Evolutionary conservation across 2,797 vertebrate genomes (phyloP).

Genomic region (Girardinus metallicus): DNA sequence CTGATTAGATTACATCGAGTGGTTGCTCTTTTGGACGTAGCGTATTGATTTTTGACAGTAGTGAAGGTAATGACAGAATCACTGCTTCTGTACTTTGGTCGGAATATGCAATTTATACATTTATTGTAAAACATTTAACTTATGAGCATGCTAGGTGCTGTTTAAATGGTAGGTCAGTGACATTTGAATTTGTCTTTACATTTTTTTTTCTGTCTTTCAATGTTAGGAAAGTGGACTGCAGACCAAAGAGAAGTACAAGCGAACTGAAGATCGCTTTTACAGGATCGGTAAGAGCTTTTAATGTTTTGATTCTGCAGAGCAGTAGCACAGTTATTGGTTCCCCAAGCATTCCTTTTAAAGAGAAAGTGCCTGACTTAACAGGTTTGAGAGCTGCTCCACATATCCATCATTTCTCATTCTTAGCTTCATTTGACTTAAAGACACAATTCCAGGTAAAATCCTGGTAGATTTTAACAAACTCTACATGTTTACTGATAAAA

Average conservation of each 20-base stretch:
- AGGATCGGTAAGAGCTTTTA: slow-evolving; percentile 86
- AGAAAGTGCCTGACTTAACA: not conserved
- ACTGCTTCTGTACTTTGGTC: slow-evolving; percentile 33
- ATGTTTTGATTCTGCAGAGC: not conserved
- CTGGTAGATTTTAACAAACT: not conserved
- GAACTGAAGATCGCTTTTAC: slow-evolving; percentile 92
- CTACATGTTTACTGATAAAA: not conserved
- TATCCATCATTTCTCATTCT: not conserved
- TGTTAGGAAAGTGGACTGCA: slow-evolving; percentile 78
- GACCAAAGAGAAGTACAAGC: slow-evolving; percentile 93
- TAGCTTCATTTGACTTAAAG: not conserved
- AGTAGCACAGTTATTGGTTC: not conserved
- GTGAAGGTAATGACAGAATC: slow-evolving; percentile 51
- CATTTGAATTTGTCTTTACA: slow-evolving; percentile 1
- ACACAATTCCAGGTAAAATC: not conserved
- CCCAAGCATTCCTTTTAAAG: not conserved
- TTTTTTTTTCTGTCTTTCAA: slow-evolving; percentile 17
- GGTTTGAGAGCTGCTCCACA: not conserved
- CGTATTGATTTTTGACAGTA: slow-evolving; percentile 67
- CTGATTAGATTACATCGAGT: slow-evolving; percentile 58
- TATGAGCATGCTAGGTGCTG: slow-evolving; percentile 10
- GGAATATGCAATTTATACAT: slow-evolving; percentile 17
- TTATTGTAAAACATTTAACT: slow-evolving; percentile 1
- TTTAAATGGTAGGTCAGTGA: slow-evolving; percentile 12
- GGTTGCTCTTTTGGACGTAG: slow-evolving; percentile 39